Evolutionary conservation across 2,113 vertebrate genomes (phyloP), one percentile per base, ranked within the genome.

Genomic region (Malurus alboscapulatus): DNA sequence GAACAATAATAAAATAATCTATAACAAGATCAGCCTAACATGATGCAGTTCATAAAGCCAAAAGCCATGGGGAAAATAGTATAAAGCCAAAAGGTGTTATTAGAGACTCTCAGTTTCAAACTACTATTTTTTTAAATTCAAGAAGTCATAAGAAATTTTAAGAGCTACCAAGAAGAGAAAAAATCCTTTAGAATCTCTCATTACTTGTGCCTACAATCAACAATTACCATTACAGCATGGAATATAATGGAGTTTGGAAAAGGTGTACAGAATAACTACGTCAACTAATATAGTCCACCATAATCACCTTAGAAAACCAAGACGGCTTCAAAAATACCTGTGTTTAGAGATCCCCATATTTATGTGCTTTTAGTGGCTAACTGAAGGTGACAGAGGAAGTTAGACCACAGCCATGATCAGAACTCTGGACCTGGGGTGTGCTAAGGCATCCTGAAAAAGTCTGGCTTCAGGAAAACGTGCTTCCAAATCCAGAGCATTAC

Each of bases 21-120:
- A 4, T 85, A 93, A 87, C 69, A 85, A 79, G 73, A 93, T 95
- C 88, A 93, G 80, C 66, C 50, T 65, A 72, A 88, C 40, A 38
- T 12, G 57, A 94, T 66, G 38, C 32, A 30, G 57, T 38, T 78
- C 47, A 61, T 59, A 85, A 92, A 93, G 57, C 34, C 73, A 88
- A 89, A 92, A 83, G 45, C 44, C 47, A 36, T 2, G 10, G 30
- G 66, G 38, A 40, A 78, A 81, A 81, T 0, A 58, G 36, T 10
- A 68, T 54, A 34, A 92, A 79, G 68, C 26, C 65, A 87, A 63
- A 82, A 78, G 45, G 50, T 75, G 38, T 17, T 40, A 47, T 29
- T 14, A 87, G 12, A 94, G 3, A 7, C 10, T 85, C 22, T 88
- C 75, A 78, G 47, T 59, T 84, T 59, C 40, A 74, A 62, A n/a